Evolutionary conservation across 2,888 invertebrate genomes (phyloP).

Genomic region (Frankliniella intonsa): DNA sequence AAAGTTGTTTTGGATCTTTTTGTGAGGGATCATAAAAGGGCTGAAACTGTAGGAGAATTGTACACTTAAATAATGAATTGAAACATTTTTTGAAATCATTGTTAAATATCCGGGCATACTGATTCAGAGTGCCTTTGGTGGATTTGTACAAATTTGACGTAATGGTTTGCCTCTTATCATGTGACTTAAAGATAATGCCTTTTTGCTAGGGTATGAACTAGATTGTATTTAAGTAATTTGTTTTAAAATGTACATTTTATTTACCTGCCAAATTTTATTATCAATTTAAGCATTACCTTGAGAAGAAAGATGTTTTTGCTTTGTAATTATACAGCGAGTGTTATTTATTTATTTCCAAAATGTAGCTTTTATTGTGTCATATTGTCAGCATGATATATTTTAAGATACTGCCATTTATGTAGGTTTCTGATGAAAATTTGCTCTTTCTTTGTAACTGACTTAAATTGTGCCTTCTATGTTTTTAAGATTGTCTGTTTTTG

Average conservation of each 20-base stretch:
- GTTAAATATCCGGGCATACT: not conserved
- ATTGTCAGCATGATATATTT: not conserved
- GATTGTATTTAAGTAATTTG: not conserved
- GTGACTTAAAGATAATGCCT: not conserved
- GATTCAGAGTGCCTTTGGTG: slow-evolving; percentile 9
- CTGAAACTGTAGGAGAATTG: not conserved
- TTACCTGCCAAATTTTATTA: not conserved
- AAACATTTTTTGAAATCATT: not conserved
- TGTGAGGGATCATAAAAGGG: not conserved
- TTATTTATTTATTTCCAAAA: slow-evolving; percentile 15
- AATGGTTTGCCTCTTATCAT: not conserved
- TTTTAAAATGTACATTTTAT: not conserved
- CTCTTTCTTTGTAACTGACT: not conserved
- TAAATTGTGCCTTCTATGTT: not conserved
- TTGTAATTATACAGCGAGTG: slow-evolving; percentile 15
- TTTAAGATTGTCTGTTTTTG: not conserved
- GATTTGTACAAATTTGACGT: slow-evolving; percentile 14
- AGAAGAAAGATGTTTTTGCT: not conserved
- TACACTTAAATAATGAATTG: not conserved
- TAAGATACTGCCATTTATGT: slow-evolving; percentile 1
- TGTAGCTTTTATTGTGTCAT: not conserved
- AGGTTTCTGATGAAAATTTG: not conserved
- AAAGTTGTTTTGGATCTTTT: not conserved
- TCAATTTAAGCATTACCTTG: not conserved
- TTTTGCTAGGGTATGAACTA: not conserved